Base-by-base conservation (phyloP, 2,888 invertebrate genomes). In the Drosophila mimetica region DNA sequence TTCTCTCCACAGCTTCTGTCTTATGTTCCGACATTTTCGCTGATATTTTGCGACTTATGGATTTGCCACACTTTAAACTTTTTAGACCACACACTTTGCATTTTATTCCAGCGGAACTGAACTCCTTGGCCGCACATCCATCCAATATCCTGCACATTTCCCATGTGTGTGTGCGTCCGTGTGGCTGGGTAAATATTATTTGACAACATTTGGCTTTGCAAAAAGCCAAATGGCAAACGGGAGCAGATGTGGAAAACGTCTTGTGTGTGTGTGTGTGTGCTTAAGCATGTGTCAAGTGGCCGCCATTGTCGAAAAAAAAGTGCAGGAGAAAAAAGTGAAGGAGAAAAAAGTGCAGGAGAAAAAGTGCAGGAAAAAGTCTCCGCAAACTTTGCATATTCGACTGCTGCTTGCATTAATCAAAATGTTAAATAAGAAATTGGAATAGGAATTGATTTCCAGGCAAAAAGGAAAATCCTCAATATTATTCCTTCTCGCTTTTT, bases 391-490 rank as follows among this genome's bases (percentile, higher is more conserved):
- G 65, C 65, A 66, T 63, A 46, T 64, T 34, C 36, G 39, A 37
- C 28, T 28, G 41, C 47, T 42, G 59, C 47, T 18, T 74, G 77
- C 88, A 89, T 88, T 89, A 86, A 88, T 88, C 88, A 89, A 89
- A 89, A 84, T 84, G 84, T 88, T 86, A 86, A 89, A 86, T 86
- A 86, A 88, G 86, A 80, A 79, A 61, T 57, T 57, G 60, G 60
- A 61, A 61, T 57, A 47, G 60, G 37, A 61, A 61, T 61, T 82
- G 84, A 84, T 79, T 84, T 77, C 20, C 72, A 61, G 67, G 65
- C 61, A 65, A 76, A 72, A 28, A 25, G 76, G 78, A 77, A 75
- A 80, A 71, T 79, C 74, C 71, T 77, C 79, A 71, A 81, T 81
- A 77, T 77, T 83, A 81, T 81, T 80, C 79, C 75, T 7, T 7